phyloP scores from a whole-genome alignment of 2,888 invertebrate species.

The Macrophya alboannulata region DNA sequence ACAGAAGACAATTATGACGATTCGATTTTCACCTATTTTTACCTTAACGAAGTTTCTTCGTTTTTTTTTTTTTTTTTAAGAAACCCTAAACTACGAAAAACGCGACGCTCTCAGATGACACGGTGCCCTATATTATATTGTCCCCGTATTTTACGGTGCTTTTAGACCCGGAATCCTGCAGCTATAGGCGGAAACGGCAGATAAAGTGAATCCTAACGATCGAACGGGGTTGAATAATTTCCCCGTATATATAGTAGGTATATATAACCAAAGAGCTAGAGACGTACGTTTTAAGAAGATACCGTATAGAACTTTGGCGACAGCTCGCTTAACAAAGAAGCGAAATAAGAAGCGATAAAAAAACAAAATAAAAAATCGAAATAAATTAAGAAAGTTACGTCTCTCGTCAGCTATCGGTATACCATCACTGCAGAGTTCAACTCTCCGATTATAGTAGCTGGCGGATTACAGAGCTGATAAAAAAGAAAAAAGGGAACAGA shows the following conservation, averaged over 20 bases:
- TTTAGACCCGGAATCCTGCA: slow-evolving; percentile 44
- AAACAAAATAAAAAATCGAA: not conserved
- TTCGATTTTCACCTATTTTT: not conserved
- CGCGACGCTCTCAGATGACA: not conserved
- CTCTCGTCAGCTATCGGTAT: too few species aligned
- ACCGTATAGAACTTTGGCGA: not conserved
- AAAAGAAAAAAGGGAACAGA: not conserved
- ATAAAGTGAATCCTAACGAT: slow-evolving; percentile 75
- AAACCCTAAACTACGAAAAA: not conserved
- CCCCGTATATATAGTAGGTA: too few species aligned
- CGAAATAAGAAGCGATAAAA: not conserved
- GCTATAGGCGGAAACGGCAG: slow-evolving; percentile 60
- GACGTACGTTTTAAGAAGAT: slow-evolving; percentile 17
- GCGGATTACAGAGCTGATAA: slow-evolving; percentile 23
- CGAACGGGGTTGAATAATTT: slow-evolving; percentile 72
- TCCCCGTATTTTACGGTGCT: slow-evolving; percentile 43
- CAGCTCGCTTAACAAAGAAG: not conserved
- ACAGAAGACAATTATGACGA: too few species aligned
- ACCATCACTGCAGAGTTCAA: too few species aligned
- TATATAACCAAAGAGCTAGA: slow-evolving; percentile 39
- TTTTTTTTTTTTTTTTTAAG: not conserved
- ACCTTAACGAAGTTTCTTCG: not conserved
- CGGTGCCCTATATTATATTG: slow-evolving; percentile 15
- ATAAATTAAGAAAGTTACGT: too few species aligned
- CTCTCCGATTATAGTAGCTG: too few species aligned